Evolutionary conservation across 2,888 invertebrate species (phyloP).

Genomic region (Plagiodera versicolora): DNA sequence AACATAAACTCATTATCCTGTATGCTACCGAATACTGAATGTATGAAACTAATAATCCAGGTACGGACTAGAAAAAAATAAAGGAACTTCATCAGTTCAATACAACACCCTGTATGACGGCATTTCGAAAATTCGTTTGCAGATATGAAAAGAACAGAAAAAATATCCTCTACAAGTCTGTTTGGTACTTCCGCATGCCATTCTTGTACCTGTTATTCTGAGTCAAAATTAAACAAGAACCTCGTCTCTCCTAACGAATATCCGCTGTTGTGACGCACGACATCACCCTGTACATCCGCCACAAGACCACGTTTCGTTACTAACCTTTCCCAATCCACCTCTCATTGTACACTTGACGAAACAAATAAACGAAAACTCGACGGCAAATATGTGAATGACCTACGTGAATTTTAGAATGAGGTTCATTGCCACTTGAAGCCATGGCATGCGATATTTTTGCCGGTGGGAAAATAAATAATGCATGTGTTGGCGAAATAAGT

Average conservation of each 20-base stretch:
- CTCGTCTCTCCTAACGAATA: not conserved
- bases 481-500: slow-evolving; percentile 19
- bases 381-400: slow-evolving; percentile 11
- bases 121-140: too few relatives aligned
- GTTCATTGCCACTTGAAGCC: slow-evolving; percentile 27
- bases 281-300: not conserved
- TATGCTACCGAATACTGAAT: too few relatives aligned
- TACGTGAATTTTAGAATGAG: slow-evolving; percentile 25
- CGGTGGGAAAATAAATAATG: slow-evolving; percentile 27
- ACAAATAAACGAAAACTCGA: slow-evolving; percentile 12
- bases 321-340: slow-evolving; percentile 1
- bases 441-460: slow-evolving; percentile 23
- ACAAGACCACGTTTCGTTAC: slow-evolving; percentile 1
- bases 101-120: too few relatives aligned
- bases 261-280: not conserved
- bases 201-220: too few relatives aligned
- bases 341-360: slow-evolving; percentile 1
- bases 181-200: too few relatives aligned
- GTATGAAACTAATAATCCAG: too few relatives aligned
- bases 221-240: too few relatives aligned
- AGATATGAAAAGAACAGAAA: too few relatives aligned
- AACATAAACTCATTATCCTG: too few relatives aligned
- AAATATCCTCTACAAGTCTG: too few relatives aligned
- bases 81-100: too few relatives aligned
- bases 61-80: too few relatives aligned